Evolutionary conservation across 1,140 invertebrate genomes (phyloP).

Genomic region (Pseudobourletiella spinata): DNA sequence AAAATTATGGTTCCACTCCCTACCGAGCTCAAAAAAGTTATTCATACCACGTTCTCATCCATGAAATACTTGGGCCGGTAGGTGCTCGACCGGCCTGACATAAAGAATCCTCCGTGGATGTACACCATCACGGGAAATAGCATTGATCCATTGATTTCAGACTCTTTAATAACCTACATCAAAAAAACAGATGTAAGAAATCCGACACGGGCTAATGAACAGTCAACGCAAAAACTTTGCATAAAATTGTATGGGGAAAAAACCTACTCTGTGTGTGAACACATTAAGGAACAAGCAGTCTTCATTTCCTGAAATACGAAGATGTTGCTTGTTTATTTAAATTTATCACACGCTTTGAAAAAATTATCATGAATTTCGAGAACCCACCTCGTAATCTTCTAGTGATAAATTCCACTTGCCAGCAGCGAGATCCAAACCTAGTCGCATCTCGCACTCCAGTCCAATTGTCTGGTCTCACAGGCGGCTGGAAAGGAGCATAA

Average conservation of each 20-base stretch:
- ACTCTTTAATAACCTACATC: neutral
- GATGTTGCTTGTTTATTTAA: neutral
- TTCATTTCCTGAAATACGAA: constrained; percentile 4
- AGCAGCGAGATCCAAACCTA: constrained; percentile 33
- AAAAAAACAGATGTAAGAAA: neutral
- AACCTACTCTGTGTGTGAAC: neutral
- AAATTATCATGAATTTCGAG: neutral
- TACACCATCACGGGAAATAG: constrained; percentile 46
- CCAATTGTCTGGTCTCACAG: constrained; percentile 30
- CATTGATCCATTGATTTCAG: neutral
- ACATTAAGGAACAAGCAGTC: constrained; percentile 12
- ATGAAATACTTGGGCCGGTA: constrained; percentile 38
- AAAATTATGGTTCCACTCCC: neutral
- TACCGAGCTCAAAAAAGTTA: constrained; percentile 43
- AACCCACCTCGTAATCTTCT: neutral
- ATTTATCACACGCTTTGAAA: neutral
- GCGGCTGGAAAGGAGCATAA: too few species aligned
- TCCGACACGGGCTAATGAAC: neutral
- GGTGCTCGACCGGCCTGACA: constrained; percentile 44
- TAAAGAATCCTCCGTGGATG: constrained; percentile 50
- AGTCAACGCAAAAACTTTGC: neutral
- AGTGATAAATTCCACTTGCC: constrained; percentile 26
- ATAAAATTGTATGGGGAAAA: neutral
- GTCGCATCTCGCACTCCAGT: constrained; percentile 33
- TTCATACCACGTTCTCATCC: constrained; percentile 35